Conservation (phyloP, 1,140 invertebrate genomes). For the Linepithema humile region DNA sequence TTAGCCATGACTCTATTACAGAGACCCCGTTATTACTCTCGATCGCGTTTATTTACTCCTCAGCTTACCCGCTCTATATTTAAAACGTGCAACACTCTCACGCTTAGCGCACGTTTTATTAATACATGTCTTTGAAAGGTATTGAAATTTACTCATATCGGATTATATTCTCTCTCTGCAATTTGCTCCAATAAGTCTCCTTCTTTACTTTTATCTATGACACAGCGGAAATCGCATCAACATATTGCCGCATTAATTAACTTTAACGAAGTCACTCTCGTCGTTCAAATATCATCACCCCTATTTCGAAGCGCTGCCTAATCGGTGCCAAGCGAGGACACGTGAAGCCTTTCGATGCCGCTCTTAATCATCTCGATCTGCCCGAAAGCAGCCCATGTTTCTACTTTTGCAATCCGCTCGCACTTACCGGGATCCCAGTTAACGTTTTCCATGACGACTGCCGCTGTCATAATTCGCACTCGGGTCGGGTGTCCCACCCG, state of each 20-base stretch:
- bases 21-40: constrained; percentile 3
- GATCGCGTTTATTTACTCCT: constrained; percentile 36
- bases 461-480: constrained; percentile 85
- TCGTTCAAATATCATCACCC: not conserved
- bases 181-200: constrained; percentile 11
- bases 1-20: not conserved
- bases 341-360: not conserved
- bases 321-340: not conserved
- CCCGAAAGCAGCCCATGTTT: too few relatives aligned
- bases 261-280: not conserved
- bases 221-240: not conserved
- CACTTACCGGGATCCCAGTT: constrained; percentile 88
- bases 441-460: constrained; percentile 86
- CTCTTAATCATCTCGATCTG: not conserved
- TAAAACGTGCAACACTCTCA: constrained; percentile 21
- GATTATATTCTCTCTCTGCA: not conserved
- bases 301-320: not conserved
- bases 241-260: not conserved
- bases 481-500: constrained; percentile 18
- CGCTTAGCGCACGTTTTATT: constrained; percentile 9
- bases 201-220: too few relatives aligned
- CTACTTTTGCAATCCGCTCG: not conserved
- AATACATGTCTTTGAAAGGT: constrained; percentile 33
- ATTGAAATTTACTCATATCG: constrained; percentile 16
- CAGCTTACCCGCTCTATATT: constrained; percentile 45